Evolutionary conservation across 2,797 vertebrate genomes (phyloP).

Genomic region (Hyperoplus lanceolatus): DNA sequence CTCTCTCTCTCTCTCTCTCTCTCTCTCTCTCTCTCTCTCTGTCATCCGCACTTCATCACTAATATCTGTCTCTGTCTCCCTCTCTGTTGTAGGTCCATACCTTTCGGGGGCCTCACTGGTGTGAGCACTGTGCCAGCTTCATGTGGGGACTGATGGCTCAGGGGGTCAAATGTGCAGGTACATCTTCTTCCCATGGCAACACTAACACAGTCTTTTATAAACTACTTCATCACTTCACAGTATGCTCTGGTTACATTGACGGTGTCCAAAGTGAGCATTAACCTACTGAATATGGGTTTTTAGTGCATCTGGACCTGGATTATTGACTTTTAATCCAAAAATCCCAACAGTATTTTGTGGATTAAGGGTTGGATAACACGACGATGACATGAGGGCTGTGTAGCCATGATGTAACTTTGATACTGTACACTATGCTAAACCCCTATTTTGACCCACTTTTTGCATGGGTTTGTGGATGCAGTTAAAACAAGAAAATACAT

Average conservation of each 20-base stretch:
- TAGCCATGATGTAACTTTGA: slow-evolving; percentile 61
- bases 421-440: slow-evolving; percentile 28
- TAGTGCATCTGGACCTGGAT: slow-evolving; percentile 71
- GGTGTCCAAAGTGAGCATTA: slow-evolving; percentile 48
- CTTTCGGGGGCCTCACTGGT: slow-evolving; percentile 98
- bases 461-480: slow-evolving; percentile 6
- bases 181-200: slow-evolving; percentile 14
- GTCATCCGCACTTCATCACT: slow-evolving; percentile 30
- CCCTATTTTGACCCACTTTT: slow-evolving; percentile 52
- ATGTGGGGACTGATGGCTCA: slow-evolving; percentile 99
- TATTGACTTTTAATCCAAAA: slow-evolving; percentile 70
- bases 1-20: background rate
- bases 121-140: slow-evolving; percentile 99
- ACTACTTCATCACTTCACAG: slow-evolving; percentile 15
- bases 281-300: slow-evolving; percentile 66
- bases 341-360: slow-evolving; percentile 66
- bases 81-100: slow-evolving; percentile 93
- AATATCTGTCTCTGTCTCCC: slow-evolving; percentile 55
- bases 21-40: slow-evolving; percentile 7
- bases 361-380: slow-evolving; percentile 78
- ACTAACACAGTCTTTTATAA: slow-evolving; percentile 32
- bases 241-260: background rate
- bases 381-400: slow-evolving; percentile 42
- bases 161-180: slow-evolving; percentile 99
- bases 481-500: slow-evolving; percentile 12